Evolutionary conservation across 2,113 vertebrate genomes (phyloP).

Genomic region (Pseudolaguvia tuberculata): DNA sequence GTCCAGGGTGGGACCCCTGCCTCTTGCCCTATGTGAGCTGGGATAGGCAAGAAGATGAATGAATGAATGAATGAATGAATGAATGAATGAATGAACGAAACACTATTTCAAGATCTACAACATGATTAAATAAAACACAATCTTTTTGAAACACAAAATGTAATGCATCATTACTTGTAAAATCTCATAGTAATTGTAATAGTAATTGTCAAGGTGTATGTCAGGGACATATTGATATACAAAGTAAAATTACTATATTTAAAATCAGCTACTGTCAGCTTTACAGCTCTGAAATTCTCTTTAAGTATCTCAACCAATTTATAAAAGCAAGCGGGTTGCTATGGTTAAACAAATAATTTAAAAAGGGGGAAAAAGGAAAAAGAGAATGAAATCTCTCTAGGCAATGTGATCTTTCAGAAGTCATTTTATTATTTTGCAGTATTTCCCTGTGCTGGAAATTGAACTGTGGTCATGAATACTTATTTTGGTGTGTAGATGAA

Average conservation of each 20-base stretch:
- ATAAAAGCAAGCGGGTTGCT: slow-evolving; percentile 33
- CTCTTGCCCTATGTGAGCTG: no score
- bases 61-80: not conserved
- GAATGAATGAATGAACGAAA: not conserved
- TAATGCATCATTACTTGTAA: slow-evolving; percentile 21
- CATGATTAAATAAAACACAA: slow-evolving; percentile 33
- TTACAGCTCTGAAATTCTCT: slow-evolving; percentile 48
- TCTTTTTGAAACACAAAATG: slow-evolving; percentile 13
- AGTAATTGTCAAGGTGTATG: not conserved
- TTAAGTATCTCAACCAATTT: slow-evolving; percentile 50
- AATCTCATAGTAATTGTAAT: slow-evolving; percentile 13
- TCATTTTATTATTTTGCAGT: slow-evolving; percentile 28
- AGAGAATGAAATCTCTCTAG: slow-evolving; percentile 45
- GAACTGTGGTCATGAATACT: not conserved
- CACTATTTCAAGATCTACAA: no score
- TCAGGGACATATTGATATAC: no score
- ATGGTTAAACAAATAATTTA: slow-evolving; percentile 63
- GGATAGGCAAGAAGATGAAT: no score
- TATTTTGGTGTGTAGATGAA: not conserved
- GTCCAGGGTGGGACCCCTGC: no score
- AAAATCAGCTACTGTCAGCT: slow-evolving; percentile 31
- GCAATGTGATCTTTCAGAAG: slow-evolving; percentile 56
- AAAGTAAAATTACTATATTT: no score
- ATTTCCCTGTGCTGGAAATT: slow-evolving; percentile 13
- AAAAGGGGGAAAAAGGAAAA: slow-evolving; percentile 59